Conservation (phyloP, 1,140 invertebrate species). For the Drosophila ironensis region DNA sequence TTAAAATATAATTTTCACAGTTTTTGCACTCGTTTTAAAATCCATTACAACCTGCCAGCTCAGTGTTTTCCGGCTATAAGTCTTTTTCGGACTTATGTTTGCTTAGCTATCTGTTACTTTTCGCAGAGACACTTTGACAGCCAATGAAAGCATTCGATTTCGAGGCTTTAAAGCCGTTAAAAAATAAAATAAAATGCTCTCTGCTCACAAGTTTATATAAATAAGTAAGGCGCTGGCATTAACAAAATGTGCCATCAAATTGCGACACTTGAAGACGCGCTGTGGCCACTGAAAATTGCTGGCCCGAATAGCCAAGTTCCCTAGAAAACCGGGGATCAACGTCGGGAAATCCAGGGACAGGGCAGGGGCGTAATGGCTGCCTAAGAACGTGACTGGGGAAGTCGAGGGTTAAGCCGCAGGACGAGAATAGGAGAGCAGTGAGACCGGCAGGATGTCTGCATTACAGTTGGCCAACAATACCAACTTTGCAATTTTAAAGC, state of each 20-base stretch:
- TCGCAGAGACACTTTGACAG: conserved; percentile 33
- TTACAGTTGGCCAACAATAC: not conserved
- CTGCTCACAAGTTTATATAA: conserved; percentile 39
- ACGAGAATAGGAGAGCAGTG: conserved; percentile 3
- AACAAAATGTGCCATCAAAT: conserved; percentile 55
- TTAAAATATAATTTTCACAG: not conserved
- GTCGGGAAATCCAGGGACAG: conserved; percentile 3
- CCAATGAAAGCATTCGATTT: too few relatives aligned
- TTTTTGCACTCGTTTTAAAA: not conserved
- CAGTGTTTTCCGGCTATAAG: too few relatives aligned
- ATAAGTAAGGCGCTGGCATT: conserved; percentile 49
- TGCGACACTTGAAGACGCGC: conserved; percentile 29
- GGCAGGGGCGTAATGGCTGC: conserved; percentile 22
- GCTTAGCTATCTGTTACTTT: too few relatives aligned
- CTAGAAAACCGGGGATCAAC: not conserved
- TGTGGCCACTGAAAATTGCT: conserved; percentile 8
- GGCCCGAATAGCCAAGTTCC: not conserved
- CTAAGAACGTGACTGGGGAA: conserved; percentile 66
- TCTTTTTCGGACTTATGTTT: too few relatives aligned
- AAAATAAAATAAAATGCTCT: conserved; percentile 10
- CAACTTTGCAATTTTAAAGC: not conserved
- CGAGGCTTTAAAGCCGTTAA: conserved; percentile 8
- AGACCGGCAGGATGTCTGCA: conserved; percentile 43
- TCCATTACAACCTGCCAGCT: too few relatives aligned
- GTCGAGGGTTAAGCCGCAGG: conserved; percentile 60